Percentiles rank a stretch among this genome's conserved stretches.
Evolutionary conservation across 2,888 invertebrate species (phyloP).

Genomic region (Nymphalis c-album): DNA sequence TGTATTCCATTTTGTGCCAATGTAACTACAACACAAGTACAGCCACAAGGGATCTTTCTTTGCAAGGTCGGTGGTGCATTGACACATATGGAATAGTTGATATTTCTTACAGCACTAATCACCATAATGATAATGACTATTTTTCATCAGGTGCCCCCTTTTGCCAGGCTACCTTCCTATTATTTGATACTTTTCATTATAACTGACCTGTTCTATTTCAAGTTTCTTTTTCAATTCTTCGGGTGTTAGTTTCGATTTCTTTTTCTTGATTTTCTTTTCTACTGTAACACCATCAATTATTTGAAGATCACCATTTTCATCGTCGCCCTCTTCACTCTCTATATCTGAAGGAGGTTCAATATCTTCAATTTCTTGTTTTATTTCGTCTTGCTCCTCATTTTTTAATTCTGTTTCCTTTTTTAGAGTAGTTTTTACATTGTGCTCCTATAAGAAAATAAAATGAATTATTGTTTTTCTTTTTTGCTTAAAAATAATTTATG

Average conservation of each 20-base stretch:
- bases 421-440: constrained; percentile 25
- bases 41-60: too few species aligned
- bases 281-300: constrained; percentile 71
- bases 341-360: constrained; percentile 13
- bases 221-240: constrained; percentile 77
- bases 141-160: too few species aligned
- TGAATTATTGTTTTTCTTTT: too few species aligned
- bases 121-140: too few species aligned
- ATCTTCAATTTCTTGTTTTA: constrained; percentile 50
- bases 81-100: too few species aligned
- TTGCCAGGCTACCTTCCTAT: too few species aligned
- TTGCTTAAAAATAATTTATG: too few species aligned
- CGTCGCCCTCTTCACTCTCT: constrained; percentile 37
- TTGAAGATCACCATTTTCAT: constrained; percentile 49
- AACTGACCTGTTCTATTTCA: constrained; percentile 64
- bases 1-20: too few species aligned
- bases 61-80: too few species aligned
- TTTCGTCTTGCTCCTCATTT: constrained; percentile 45
- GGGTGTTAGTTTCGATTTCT: constrained; percentile 65
- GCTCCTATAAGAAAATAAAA: constrained; percentile 1
- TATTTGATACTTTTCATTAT: neutral
- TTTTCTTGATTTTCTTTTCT: constrained; percentile 67
- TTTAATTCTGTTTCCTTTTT: constrained; percentile 47
- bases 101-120: too few species aligned
- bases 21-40: too few species aligned